Evolutionary conservation across 2,797 vertebrate species (phyloP).

Genomic region (Thaleichthys pacificus): DNA sequence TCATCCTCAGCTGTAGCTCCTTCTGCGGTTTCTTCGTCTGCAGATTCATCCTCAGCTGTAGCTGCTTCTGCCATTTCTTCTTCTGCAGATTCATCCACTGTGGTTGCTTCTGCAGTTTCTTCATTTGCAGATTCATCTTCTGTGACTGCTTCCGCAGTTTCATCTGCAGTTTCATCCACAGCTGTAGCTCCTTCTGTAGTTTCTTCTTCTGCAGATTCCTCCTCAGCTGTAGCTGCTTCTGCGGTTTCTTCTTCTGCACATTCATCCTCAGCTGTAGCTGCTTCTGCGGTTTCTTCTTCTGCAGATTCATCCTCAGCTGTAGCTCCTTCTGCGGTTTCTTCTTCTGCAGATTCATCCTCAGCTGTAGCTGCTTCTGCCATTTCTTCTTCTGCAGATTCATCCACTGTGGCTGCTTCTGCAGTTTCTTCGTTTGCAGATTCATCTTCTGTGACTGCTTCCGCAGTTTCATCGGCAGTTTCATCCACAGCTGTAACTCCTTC

Average conservation of each 20-base stretch:
- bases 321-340: neutral
- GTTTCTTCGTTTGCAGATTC: constrained; percentile 20
- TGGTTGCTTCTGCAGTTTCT: neutral
- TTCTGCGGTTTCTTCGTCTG: constrained; percentile 26
- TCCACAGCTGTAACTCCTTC: constrained; percentile 38
- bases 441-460: neutral
- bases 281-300: constrained; percentile 9
- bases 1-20: constrained; percentile 18
- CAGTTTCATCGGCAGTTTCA: constrained; percentile 13
- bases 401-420: neutral
- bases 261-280: constrained; percentile 30
- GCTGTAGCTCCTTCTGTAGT: constrained; percentile 2
- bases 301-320: neutral
- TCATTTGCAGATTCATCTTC: constrained; percentile 27
- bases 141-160: constrained; percentile 20
- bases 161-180: constrained; percentile 27
- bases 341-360: constrained; percentile 29
- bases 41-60: constrained; percentile 10
- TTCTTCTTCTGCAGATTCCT: constrained; percentile 12
- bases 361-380: neutral
- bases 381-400: constrained; percentile 3
- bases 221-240: constrained; percentile 8
- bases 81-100: constrained; percentile 19
- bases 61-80: neutral
- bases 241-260: constrained; percentile 22